Evolutionary conservation across 2,113 vertebrate genomes (phyloP).

Genomic region (Ciconia boyciana): DNA sequence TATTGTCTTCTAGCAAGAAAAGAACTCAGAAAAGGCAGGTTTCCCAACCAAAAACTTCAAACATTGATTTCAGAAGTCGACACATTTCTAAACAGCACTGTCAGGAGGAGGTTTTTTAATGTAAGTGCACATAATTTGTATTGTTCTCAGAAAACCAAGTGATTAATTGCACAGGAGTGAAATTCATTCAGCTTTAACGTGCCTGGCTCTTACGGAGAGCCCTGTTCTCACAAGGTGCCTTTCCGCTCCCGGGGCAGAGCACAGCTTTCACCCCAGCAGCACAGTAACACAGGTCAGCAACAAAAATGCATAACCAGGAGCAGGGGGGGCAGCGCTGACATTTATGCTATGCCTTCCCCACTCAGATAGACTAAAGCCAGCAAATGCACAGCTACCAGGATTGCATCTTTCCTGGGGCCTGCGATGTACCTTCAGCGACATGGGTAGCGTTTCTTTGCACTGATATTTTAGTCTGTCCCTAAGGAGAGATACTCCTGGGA

Average conservation of each 20-base stretch:
- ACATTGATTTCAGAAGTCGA: not conserved
- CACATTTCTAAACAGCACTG: not conserved
- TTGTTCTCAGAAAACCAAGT: not conserved
- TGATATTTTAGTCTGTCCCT: not conserved
- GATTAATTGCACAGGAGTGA: not conserved
- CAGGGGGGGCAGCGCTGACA: not conserved
- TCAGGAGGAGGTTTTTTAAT: not conserved
- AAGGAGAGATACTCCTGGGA: not conserved
- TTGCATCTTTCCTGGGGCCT: not conserved
- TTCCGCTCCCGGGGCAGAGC: rapidly evolving
- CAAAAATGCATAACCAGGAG: not conserved
- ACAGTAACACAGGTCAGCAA: not conserved
- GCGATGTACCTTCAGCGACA: rapidly evolving
- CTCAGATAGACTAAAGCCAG: not conserved
- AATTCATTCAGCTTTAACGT: not conserved
- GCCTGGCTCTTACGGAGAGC: not conserved
- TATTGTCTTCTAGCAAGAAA: not conserved
- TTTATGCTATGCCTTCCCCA: not conserved
- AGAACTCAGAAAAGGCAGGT: not conserved
- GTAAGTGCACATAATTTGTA: not conserved
- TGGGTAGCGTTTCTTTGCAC: rapidly evolving
- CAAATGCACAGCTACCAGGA: not conserved
- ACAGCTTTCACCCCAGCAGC: not conserved
- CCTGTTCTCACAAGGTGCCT: not conserved
- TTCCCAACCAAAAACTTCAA: not conserved